These are phyloP conservation scores for Tenodera sinensis DNA, from an alignment of 2,888 invertebrate genomes.

Conservation along the genomic window DNA sequence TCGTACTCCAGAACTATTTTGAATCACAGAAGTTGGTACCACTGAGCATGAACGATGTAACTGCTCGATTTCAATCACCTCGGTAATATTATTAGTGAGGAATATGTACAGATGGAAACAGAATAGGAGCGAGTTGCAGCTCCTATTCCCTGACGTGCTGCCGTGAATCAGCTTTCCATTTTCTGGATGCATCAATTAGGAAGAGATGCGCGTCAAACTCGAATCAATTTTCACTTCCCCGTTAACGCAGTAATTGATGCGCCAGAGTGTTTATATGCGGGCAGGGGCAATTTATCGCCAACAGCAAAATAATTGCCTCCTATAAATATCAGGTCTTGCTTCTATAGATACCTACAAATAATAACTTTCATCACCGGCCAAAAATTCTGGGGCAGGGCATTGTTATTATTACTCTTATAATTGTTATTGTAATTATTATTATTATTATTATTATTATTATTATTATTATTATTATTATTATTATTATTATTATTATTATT, in stretches of 20 bases:
- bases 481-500: no score
- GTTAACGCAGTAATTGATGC: not conserved
- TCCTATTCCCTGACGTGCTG: not conserved
- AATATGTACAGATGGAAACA: not conserved
- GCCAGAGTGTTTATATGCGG: not conserved
- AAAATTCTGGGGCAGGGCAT: no score
- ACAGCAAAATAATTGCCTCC: not conserved
- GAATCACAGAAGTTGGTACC: no score
- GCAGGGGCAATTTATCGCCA: not conserved
- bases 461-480: no score
- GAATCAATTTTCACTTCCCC: not conserved
- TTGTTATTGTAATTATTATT: no score
- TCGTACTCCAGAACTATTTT: not conserved
- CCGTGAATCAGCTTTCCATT: not conserved
- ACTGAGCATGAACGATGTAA: not conserved
- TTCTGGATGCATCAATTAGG: not conserved
- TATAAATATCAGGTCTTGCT: not conserved
- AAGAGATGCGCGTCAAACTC: not conserved
- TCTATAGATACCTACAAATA: not conserved
- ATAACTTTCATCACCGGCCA: not conserved
- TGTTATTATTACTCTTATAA: no score
- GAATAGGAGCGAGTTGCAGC: not conserved
- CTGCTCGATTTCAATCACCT: not conserved
- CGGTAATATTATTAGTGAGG: not conserved
- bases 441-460: no score